Evolutionary conservation across 1,140 invertebrate species (phyloP), one percentile per base, ranked within the genome.

Genomic region (Procambarus clarkii): DNA sequence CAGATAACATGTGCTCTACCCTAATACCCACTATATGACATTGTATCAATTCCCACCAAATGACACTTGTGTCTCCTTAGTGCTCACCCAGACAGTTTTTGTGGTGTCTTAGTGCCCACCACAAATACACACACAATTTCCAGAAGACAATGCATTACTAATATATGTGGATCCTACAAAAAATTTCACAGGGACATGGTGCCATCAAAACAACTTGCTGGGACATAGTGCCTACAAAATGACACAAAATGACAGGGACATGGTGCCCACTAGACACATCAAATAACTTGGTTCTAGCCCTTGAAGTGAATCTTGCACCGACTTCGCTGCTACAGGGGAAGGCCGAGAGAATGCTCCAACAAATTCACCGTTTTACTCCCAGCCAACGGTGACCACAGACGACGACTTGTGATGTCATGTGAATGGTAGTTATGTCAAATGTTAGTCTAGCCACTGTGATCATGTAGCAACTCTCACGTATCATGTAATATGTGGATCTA

Each of bases 391-490:
- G 54, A 58, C 48, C 15, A 46, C 24, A 34, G 48, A 81, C 3
- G 13, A 21, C 9, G 13, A 13, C 24, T n/a, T n/a, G 15, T 21
- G 48, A n/a, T 13, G 48, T 50, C 3, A n/a, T 7, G 13, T 81
- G 79, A 24, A 34, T 54, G 79, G 54, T 54, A 58, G 54, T 18
- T 81, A 48, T 81, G n/a, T 81, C n/a, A 54, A 54, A 4, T 81
- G 79, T 81, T 81, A 81, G 79, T 34, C 7, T 81, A 81, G 79
- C 48, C 79, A 50, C 48, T n/a, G 18, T 58, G 9, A 54, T 24
- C 48, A 24, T 54, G 48, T 79, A 79, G 78, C 78, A 79, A 50
- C 45, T n/a, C 54, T 58, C 48, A 24, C 24, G 54, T 81, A 18
- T 21, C 79, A 54, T 79, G 44, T 79, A 46, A n/a, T 81, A 58